Evolutionary conservation across 2,113 vertebrate species (phyloP), one percentile per base, ranked within the genome.

Genomic region (Malurus alboscapulatus): DNA sequence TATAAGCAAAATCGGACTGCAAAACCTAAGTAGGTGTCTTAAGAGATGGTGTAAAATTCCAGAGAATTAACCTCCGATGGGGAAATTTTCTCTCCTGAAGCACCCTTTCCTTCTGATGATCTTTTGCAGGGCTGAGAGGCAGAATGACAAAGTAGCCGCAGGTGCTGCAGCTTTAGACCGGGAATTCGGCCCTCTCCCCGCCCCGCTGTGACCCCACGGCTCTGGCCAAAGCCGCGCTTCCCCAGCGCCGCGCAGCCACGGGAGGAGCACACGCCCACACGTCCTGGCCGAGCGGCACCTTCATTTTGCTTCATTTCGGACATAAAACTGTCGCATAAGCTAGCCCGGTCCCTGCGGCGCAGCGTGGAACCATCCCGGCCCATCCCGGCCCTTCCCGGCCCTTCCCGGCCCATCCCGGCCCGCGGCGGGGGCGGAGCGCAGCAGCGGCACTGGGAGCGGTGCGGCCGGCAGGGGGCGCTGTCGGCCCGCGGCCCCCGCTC

Each of bases 61-160:
- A 26, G 15, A 47, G 9, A 44, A 44, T 36, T 65, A 53, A 40
- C 4, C 9, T 30, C 34, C 11, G 12, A 32, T 5, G 1, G 2
- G 8, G 30, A 66, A 72, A 22, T 10, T 17, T 51, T 42, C n/a
- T 17, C 9, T 58, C 11, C n/a, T 26, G 58, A 51, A 68, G 30
- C 6, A 3, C 6, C 4, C 26, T 6, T n/a, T 38, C 47, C 12
- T 66, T 26, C 30, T 8, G 14, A 58, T 6, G 32, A 9, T 15
- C 10, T 17, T 29, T 47, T 3, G 22, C 27, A 40, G 14, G 40
- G 18, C 79, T 54, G 47, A 20, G 19, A 7, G 21, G 40, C 22
- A 13, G 38, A 50, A 27, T 2, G 29, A 5, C 14, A 11, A n/a
- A 48, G 17, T 0, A 20, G 29, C 30, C 20, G 6, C 0, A 19